Conservation (phyloP, 1,140 invertebrate genomes). For the Lamellibrachia luymesi region DNA sequence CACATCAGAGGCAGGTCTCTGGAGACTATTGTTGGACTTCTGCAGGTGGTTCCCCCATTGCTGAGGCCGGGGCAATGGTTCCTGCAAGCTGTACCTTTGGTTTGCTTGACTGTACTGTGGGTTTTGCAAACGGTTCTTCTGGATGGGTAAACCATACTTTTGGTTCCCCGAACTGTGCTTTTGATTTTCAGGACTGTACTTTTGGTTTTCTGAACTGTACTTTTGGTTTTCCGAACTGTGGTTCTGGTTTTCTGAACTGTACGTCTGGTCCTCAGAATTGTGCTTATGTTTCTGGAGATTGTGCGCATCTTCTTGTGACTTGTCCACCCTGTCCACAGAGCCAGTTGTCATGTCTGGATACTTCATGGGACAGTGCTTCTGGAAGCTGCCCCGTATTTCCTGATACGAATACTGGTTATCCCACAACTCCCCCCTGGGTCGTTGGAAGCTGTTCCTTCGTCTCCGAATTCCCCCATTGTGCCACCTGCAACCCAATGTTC, state of each 20-base stretch:
- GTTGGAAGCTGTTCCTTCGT: neutral
- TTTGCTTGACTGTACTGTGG: neutral
- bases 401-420: neutral
- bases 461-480: no score
- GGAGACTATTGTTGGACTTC: neutral
- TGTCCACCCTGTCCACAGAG: neutral
- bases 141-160: neutral
- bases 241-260: neutral
- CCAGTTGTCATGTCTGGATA: neutral
- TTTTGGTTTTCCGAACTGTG: neutral
- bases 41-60: neutral
- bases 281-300: neutral
- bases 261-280: neutral
- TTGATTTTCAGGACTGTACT: neutral
- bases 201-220: neutral
- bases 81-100: neutral
- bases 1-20: neutral
- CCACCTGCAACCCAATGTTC: no score
- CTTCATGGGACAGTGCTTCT: neutral
- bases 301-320: neutral
- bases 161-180: neutral
- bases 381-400: neutral
- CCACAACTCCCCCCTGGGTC: neutral
- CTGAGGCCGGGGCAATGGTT: neutral
- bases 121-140: neutral